These are phyloP conservation scores for Prinia subflava DNA, from an alignment of 2,113 vertebrate species.

Conservation along the genomic window DNA sequence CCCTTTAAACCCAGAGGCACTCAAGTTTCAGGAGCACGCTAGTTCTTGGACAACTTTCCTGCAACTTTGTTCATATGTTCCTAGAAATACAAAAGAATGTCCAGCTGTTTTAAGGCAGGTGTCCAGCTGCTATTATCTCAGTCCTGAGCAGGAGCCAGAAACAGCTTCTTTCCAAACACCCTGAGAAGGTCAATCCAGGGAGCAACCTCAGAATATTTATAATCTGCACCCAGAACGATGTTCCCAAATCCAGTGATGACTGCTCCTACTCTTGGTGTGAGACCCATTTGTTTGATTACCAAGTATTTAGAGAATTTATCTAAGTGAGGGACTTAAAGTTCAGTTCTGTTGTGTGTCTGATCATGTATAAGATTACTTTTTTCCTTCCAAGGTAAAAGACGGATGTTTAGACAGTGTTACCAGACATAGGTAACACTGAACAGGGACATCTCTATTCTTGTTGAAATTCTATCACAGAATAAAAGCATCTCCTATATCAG, in stretches of 20 bases:
- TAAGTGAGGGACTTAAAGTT: not conserved
- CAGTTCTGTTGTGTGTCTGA: not conserved
- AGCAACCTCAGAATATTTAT: not conserved
- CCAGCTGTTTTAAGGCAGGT: not conserved
- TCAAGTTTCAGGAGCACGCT: not conserved
- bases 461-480: not conserved
- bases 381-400: not conserved
- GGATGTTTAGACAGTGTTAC: not conserved
- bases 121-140: not conserved
- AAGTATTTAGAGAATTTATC: not conserved
- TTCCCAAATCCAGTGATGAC: not conserved
- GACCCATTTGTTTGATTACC: not conserved
- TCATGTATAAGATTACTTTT: not conserved
- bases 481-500: not conserved
- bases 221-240: not conserved
- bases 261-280: not conserved
- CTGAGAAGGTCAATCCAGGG: not conserved
- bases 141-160: not conserved
- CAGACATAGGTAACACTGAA: not conserved
- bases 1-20: not conserved
- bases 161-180: not conserved
- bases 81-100: not conserved
- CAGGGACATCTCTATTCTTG: not conserved
- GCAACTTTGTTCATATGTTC: not conserved
- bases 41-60: not conserved